Evolutionary conservation across 2,113 vertebrate genomes (phyloP).

Genomic region (Callipepla californica): DNA sequence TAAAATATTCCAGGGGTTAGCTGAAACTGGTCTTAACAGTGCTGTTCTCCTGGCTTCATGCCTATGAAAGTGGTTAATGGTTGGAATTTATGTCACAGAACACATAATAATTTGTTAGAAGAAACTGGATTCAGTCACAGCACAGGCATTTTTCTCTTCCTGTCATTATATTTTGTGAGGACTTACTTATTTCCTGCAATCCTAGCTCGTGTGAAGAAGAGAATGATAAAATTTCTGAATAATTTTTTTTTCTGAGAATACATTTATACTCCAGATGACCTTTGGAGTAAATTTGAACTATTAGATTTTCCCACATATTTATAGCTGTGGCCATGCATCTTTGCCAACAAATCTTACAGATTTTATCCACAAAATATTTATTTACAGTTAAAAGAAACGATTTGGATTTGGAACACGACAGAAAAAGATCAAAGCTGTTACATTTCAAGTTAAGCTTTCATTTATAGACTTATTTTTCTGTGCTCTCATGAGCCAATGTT

Average conservation of each 20-base stretch:
- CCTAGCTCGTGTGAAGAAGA: constrained; percentile 59
- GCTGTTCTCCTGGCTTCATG: constrained; percentile 60
- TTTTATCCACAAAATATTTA: constrained; percentile 34
- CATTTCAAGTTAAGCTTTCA: constrained; percentile 12
- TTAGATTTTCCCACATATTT: constrained; percentile 73
- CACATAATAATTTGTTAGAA: constrained; percentile 71
- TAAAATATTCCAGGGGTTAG: constrained; percentile 40
- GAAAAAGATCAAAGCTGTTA: constrained; percentile 27
- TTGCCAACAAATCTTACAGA: constrained; percentile 30
- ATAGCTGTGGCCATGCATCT: constrained; percentile 7
- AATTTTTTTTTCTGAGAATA: constrained; percentile 69
- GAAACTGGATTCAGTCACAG: constrained; percentile 66
- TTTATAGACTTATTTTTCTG: neutral
- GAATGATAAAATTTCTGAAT: constrained; percentile 62
- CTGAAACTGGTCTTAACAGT: neutral
- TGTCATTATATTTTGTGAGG: constrained; percentile 65
- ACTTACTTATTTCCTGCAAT: constrained; percentile 61
- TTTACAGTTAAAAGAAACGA: constrained; percentile 28
- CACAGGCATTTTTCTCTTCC: constrained; percentile 70
- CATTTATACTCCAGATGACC: constrained; percentile 59
- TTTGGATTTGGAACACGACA: neutral
- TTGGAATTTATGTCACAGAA: constrained; percentile 68
- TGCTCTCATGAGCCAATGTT: neutral
- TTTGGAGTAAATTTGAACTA: constrained; percentile 68
- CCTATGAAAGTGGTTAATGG: constrained; percentile 64